A percentile compares a stretch with the other conserved stretches of the same genome.
Evolutionary conservation across 2,888 invertebrate genomes (phyloP).

Genomic region (Caenorhabditis parvicauda): DNA sequence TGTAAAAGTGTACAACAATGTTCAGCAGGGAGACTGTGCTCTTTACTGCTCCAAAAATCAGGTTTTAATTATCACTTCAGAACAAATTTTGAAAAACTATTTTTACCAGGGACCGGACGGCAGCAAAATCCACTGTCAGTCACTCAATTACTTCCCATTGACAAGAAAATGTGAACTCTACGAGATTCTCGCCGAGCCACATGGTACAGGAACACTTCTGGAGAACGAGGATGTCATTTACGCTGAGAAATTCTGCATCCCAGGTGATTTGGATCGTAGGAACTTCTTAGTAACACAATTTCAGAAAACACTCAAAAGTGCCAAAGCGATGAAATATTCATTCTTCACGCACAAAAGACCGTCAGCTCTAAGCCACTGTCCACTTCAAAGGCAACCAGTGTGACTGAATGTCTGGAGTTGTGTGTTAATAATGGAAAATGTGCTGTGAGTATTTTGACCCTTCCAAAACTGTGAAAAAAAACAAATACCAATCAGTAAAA

Average conservation of each 20-base stretch:
- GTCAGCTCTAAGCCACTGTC: constrained; percentile 6
- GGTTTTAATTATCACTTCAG: constrained; percentile 17
- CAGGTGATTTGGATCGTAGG: constrained; percentile 23
- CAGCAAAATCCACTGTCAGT: constrained; percentile 44
- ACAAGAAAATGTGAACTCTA: constrained; percentile 47
- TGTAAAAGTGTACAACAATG: constrained; percentile 38
- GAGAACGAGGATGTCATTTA: constrained; percentile 55
- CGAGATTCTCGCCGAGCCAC: constrained; percentile 54
- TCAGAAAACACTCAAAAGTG: constrained; percentile 40
- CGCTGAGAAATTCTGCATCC: constrained; percentile 58
- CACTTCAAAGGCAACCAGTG: constrained; percentile 10
- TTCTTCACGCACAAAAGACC: constrained; percentile 53
- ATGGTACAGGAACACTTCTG: constrained; percentile 55
- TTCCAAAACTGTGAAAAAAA: no score
- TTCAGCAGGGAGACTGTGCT: constrained; percentile 54
- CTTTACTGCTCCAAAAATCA: constrained; percentile 44
- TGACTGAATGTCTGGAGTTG: constrained; percentile 41
- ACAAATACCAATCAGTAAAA: no score
- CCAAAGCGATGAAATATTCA: constrained; percentile 54
- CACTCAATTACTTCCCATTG: constrained; percentile 52
- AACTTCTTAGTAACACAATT: constrained; percentile 2
- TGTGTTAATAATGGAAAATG: constrained; percentile 42
- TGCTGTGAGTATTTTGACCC: constrained; percentile 25
- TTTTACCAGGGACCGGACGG: constrained; percentile 44
- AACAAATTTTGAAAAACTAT: neutral